Base-by-base conservation (phyloP, 2,113 vertebrate genomes). In the Apeltes quadracus region DNA sequence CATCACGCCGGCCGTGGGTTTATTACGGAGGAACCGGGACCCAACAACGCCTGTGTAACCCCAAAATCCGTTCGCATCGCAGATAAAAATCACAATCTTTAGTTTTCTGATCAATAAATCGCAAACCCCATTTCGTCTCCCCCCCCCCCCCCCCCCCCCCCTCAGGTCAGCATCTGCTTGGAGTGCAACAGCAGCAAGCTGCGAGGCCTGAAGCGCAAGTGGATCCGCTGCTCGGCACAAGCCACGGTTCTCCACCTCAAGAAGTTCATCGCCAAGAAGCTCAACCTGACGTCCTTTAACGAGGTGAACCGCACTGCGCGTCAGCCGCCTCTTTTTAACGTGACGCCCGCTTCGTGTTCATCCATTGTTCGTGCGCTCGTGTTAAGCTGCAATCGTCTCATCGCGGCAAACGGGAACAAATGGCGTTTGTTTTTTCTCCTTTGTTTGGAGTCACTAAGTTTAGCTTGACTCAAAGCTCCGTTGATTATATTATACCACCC, bases 211-310 rank as follows among this genome's bases (percentile, higher is more conserved):
- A 99, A 99, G 84, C 92, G 97, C 27, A 99, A 99, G 83, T 99
- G 98, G 98, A 99, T 99, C 87, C 96, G 98, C 88, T 99, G 98
- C 81, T 99, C 97, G 6, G 97, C 97, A 71, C 98, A 99, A 85
- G 98, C 98, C 57, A 99, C 98, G 0, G 98, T 98, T 79, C 94
- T 99, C 63, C 98, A 99, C 89, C 95, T 99, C 71, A 99, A 99
- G 95, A 99, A 99, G 91, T 99, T 99, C 94, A 99, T 99, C 91
- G 98, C 98, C 93, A 99, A 98, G 93, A 99, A 99, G 90, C 96
- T 99, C 54, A 99, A 99, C 89, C 93, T 99, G 76, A 96, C 97
- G 75, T 99, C 98, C 43, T 99, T 99, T 90, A 99, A 99, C 36
- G 98, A 99, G 98, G 97, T 99, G 5, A 43, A 53, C 4, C 3